phyloP scores from a whole-genome alignment of 2,888 invertebrate genomes.

The Amphipoea lucens region DNA sequence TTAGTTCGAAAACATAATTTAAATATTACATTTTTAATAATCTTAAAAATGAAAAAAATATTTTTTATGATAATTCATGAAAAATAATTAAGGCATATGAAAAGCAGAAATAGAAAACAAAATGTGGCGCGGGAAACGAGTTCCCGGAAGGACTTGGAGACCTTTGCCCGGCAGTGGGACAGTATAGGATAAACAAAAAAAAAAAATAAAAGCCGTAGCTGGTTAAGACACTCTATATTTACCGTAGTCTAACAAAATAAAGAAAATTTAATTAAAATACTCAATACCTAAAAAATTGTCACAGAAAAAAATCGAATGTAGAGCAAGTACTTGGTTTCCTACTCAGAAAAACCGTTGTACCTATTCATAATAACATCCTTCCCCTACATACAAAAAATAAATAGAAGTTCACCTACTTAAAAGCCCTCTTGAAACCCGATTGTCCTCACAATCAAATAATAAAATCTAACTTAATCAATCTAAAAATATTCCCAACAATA shows the following conservation, averaged over 20 bases:
- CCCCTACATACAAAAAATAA: neutral
- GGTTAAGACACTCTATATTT: too few relatives aligned
- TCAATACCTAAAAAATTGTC: neutral
- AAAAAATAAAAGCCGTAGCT: too few relatives aligned
- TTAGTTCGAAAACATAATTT: too few relatives aligned
- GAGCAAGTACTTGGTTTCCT: neutral
- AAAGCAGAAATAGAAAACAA: too few relatives aligned
- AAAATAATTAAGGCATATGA: neutral
- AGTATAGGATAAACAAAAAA: too few relatives aligned
- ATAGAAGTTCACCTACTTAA: slow-evolving; percentile 26
- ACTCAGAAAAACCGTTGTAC: neutral
- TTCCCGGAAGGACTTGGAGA: too few relatives aligned
- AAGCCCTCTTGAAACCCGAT: slow-evolving; percentile 28
- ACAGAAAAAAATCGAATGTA: neutral
- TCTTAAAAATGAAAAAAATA: neutral
- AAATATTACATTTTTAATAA: too few relatives aligned
- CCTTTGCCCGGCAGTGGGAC: too few relatives aligned
- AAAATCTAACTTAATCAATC: slow-evolving; percentile 56
- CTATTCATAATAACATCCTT: neutral
- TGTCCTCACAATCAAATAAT: slow-evolving; percentile 63
- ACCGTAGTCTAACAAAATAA: too few relatives aligned
- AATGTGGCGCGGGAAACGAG: too few relatives aligned
- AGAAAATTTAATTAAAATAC: neutral
- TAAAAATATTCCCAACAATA: slow-evolving; percentile 61
- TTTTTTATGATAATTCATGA: neutral